Conservation (phyloP, 2,113 vertebrate species). For the Acanthisitta chloris region DNA sequence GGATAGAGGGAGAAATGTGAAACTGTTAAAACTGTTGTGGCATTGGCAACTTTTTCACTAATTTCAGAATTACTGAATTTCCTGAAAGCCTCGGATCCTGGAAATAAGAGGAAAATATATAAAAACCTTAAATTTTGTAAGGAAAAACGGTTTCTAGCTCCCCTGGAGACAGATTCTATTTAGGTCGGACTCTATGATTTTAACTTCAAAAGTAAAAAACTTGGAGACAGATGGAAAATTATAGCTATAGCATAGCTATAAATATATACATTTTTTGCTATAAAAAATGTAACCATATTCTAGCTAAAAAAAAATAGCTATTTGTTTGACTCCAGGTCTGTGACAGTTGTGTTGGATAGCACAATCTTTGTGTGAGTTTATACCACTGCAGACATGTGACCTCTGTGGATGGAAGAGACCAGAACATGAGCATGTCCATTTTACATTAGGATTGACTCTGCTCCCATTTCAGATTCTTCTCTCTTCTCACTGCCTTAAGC, state of each 20-base stretch:
- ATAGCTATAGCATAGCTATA: too few relatives aligned
- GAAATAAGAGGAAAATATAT: background rate
- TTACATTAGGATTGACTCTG: background rate
- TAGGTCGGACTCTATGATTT: background rate
- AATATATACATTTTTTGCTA: too few relatives aligned
- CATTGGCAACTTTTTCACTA: background rate
- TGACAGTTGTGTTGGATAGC: background rate
- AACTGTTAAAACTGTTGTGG: background rate
- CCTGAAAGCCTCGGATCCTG: background rate
- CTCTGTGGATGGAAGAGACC: background rate
- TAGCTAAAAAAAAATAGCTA: background rate
- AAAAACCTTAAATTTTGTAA: background rate
- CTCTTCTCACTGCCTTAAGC: background rate
- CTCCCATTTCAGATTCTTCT: background rate
- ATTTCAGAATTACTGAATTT: background rate
- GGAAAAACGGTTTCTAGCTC: rapidly evolving
- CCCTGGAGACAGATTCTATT: background rate
- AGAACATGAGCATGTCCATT: background rate
- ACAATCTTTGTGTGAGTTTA: background rate
- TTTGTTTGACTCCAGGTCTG: background rate
- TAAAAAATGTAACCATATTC: too few relatives aligned
- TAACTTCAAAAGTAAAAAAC: background rate
- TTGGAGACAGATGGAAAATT: background rate
- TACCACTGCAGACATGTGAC: rapidly evolving
- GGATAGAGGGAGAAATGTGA: background rate